Evolutionary conservation across 2,888 invertebrate genomes (phyloP), one percentile per base, ranked within the genome.

Genomic region (Dolichopus griseipennis): DNA sequence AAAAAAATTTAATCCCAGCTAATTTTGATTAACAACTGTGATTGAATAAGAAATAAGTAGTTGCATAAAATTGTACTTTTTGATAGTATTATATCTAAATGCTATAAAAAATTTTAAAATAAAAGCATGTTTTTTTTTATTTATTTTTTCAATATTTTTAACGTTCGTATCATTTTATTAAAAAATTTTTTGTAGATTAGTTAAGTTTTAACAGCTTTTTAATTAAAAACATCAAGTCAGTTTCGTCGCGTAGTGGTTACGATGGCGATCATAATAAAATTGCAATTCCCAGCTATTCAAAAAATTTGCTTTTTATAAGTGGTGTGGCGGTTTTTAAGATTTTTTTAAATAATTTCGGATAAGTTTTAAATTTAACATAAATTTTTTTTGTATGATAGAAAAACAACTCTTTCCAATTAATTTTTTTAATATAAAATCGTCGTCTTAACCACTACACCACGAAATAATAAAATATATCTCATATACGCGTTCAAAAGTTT

Each of bases 171-270:
- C 27, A 10, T 37, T 12, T 37, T 37, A 12, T 7, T 37, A 37
- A 37, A 37, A 1, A 37, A 5, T 37, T 37, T 37, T 37, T 37
- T 10, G 37, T 37, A 37, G 37, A 37, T 37, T 37, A 37, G 37
- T 2, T 37, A 10, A 12, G 2, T 7, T 10, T 37, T 37, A 37
- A 37, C 37, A 37, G 37, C 37, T 37, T 37, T 37, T 37, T 37
- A 10, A 37, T 37, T 52, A 18, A 52, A 15, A 18, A 18, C 15
- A 52, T 52, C 52, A 52, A 52, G 52, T 52, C 52, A 52, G 52
- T 52, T 52, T 52, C 52, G 52, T 52, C 52, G 52, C 52, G 52
- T 52, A n/a, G 52, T 52, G 52, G 52, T 52, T 52, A 52, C 52
- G 52, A 52, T 52, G 52, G 52, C 52, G 52, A 52, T 52, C n/a